phyloP scores from a whole-genome alignment of 2,113 vertebrate species.

The Gorsachius goisagi region DNA sequence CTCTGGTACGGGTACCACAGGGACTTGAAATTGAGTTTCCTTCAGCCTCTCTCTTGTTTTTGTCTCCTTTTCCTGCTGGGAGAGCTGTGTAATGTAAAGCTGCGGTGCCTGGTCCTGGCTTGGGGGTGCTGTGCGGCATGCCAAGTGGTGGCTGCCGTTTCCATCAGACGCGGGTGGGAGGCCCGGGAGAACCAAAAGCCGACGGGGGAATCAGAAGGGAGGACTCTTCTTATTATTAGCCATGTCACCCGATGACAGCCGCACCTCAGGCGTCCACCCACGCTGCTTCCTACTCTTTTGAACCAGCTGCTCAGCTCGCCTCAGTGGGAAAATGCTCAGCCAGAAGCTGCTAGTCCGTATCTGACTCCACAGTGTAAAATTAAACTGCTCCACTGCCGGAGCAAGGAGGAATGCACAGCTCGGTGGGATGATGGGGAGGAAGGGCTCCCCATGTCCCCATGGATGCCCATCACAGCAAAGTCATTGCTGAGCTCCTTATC shows the following conservation, averaged over 20 bases:
- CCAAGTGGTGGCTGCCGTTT: fast-evolving
- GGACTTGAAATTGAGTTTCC: not conserved
- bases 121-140: not conserved
- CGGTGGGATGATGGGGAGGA: not conserved
- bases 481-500: not conserved
- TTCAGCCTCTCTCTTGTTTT: not conserved
- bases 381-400: not conserved
- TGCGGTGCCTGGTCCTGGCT: not conserved
- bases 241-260: not conserved
- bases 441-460: not conserved
- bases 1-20: not conserved
- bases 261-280: not conserved
- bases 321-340: not conserved
- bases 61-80: not conserved
- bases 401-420: not conserved
- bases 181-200: not conserved
- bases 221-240: not conserved
- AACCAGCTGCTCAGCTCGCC: not conserved
- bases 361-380: not conserved
- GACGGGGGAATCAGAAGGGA: not conserved
- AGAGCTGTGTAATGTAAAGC: not conserved
- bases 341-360: not conserved
- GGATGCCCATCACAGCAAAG: not conserved
- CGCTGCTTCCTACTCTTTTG: not conserved
- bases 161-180: not conserved